Percentiles rank a stretch among this genome's conserved stretches.
phyloP scores from a whole-genome alignment of 2,888 invertebrate genomes.

The Hololepta plana region DNA sequence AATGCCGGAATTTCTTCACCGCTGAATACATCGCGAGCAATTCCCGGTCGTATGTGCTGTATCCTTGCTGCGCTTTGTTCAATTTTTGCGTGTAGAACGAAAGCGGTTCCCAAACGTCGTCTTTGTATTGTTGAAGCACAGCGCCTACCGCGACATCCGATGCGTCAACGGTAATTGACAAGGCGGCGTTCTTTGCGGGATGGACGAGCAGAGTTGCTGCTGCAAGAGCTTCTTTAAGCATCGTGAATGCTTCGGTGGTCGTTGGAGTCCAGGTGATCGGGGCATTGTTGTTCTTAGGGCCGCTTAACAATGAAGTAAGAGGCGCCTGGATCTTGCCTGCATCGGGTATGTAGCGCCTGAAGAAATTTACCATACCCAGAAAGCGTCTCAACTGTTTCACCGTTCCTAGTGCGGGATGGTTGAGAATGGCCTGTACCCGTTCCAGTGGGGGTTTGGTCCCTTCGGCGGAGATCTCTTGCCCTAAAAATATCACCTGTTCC shows the following conservation, averaged over 20 bases:
- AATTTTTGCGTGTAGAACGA: conserved; percentile 13
- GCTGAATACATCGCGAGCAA: conserved; percentile 7
- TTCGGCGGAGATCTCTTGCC: no score
- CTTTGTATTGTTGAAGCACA: conserved; percentile 11
- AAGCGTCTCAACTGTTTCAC: conserved; percentile 5
- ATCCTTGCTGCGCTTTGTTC: conserved; percentile 4
- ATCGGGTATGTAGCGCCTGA: conserved; percentile 7
- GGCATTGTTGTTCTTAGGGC: conserved; percentile 3
- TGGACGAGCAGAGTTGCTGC: conserved; percentile 6
- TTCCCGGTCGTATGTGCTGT: conserved; percentile 9
- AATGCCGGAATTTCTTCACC: conserved; percentile 10
- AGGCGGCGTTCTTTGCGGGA: conserved; percentile 3
- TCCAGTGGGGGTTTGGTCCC: no score
- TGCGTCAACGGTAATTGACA: conserved; percentile 10
- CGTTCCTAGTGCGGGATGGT: conserved; percentile 2
- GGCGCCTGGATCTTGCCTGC: conserved; percentile 6
- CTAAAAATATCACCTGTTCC: no score
- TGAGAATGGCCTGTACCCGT: no score
- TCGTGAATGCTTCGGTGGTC: conserved; percentile 3
- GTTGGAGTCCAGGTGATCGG: conserved; percentile 5
- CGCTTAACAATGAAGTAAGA: conserved; percentile 1
- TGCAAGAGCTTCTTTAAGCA: conserved; percentile 3
- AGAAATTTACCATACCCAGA: conserved; percentile 8
- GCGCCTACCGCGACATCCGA: no score
- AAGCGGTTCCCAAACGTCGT: conserved; percentile 11